Percentiles rank a stretch among this genome's conserved stretches.
These are phyloP conservation scores for Caradrina clavipalpis DNA, from an alignment of 2,888 invertebrate genomes.

Conservation along the genomic window DNA sequence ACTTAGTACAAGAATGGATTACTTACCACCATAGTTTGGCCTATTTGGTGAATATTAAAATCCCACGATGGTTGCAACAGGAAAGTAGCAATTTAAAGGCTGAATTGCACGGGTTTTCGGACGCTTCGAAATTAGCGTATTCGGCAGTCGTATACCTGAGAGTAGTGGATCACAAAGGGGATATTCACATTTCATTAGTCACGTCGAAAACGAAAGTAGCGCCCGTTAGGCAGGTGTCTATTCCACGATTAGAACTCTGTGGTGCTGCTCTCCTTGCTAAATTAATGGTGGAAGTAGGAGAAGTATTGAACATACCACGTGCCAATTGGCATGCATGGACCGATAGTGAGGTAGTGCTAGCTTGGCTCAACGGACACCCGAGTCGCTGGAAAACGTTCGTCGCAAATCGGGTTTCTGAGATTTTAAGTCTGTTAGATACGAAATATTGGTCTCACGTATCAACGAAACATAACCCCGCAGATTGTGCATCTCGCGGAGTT, in stretches of 20 bases:
- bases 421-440: neutral
- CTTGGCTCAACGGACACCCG: too few species aligned
- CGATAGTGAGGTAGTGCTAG: too few species aligned
- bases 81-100: too few species aligned
- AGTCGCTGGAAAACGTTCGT: slow-evolving; percentile 7
- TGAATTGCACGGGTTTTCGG: too few species aligned
- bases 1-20: slow-evolving; percentile 10
- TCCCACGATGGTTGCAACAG: too few species aligned
- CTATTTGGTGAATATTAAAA: too few species aligned
- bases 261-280: slow-evolving; percentile 49
- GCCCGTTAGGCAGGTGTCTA: slow-evolving; percentile 32
- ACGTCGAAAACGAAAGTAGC: slow-evolving; percentile 6
- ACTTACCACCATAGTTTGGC: neutral
- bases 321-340: too few species aligned
- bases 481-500: neutral
- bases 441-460: neutral
- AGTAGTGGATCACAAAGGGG: slow-evolving; percentile 16
- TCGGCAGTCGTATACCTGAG: neutral
- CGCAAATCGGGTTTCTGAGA: slow-evolving; percentile 6
- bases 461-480: neutral
- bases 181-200: too few species aligned
- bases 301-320: slow-evolving; percentile 29
- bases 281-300: slow-evolving; percentile 31
- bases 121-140: neutral
- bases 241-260: slow-evolving; percentile 56